Evolutionary conservation across 2,888 invertebrate species (phyloP).

Genomic region (Mesorhabditis sp.): DNA sequence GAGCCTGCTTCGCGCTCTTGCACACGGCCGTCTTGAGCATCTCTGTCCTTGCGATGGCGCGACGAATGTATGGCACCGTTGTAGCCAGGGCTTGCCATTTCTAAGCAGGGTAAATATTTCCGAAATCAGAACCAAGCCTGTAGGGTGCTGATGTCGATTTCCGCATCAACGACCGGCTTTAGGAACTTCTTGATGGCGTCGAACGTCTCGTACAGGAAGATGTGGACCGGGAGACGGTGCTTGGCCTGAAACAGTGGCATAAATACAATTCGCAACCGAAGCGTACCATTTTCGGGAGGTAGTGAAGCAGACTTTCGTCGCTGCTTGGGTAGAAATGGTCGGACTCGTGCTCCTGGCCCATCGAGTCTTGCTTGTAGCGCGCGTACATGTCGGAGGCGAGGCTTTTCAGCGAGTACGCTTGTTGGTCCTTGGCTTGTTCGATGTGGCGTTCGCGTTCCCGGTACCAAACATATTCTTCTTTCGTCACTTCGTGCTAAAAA

Average conservation of each 20-base stretch:
- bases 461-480: not conserved
- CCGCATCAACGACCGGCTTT: conserved; percentile 15
- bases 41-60: not conserved
- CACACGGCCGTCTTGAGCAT: not conserved
- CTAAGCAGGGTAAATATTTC: not conserved
- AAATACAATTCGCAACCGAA: not conserved
- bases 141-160: conserved; percentile 9
- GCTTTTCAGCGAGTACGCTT: not conserved
- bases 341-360: not conserved
- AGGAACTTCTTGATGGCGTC: conserved; percentile 11
- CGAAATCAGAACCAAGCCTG: not conserved
- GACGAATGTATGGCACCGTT: not conserved
- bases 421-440: not conserved
- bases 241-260: not conserved
- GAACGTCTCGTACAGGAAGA: conserved; percentile 9
- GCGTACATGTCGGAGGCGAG: not conserved
- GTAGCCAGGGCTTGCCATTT: not conserved
- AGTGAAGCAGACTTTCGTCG: not conserved
- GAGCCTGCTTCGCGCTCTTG: not conserved
- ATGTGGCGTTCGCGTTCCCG: not conserved
- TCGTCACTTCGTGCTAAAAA: not conserved
- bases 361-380: not conserved
- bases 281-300: not conserved
- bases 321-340: not conserved
- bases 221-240: conserved; percentile 12